Evolutionary conservation across 2,113 vertebrate species (phyloP).

Genomic region (Sula dactylatra): DNA sequence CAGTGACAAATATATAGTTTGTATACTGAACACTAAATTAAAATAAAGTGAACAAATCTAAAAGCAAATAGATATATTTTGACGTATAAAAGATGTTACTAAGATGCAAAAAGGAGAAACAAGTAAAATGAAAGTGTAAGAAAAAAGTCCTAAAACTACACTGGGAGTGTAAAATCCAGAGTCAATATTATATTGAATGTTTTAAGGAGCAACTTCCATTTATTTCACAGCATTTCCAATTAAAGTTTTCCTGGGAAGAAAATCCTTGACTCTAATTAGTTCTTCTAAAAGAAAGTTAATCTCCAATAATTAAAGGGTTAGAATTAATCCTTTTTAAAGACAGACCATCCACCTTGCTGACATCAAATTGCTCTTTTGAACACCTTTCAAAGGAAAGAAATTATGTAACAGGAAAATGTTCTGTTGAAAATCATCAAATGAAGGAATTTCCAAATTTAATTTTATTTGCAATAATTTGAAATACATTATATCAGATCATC

Average conservation of each 20-base stretch:
- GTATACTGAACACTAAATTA: not conserved
- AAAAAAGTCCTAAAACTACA: not conserved
- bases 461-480: not conserved
- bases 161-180: not conserved
- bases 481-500: not conserved
- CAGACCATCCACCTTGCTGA: not conserved
- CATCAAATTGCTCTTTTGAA: not conserved
- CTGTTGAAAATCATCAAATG: not conserved
- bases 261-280: slow-evolving; percentile 20
- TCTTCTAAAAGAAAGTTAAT: slow-evolving; percentile 22
- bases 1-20: not conserved
- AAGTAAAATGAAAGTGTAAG: not conserved
- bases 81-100: not conserved
- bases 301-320: slow-evolving; percentile 20
- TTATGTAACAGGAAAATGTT: not conserved
- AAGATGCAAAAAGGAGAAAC: not conserved
- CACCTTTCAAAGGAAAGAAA: not conserved
- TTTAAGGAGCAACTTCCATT: not conserved
- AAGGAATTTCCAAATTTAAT: not conserved
- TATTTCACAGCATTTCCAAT: slow-evolving; percentile 13
- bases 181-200: not conserved
- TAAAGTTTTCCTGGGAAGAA: not conserved
- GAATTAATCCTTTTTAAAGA: slow-evolving; percentile 15
- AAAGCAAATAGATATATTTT: not conserved
- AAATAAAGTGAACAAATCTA: not conserved